These are phyloP conservation scores for Philypnodon macrostomus DNA, from an alignment of 2,797 vertebrate genomes.

Conservation along the genomic window DNA sequence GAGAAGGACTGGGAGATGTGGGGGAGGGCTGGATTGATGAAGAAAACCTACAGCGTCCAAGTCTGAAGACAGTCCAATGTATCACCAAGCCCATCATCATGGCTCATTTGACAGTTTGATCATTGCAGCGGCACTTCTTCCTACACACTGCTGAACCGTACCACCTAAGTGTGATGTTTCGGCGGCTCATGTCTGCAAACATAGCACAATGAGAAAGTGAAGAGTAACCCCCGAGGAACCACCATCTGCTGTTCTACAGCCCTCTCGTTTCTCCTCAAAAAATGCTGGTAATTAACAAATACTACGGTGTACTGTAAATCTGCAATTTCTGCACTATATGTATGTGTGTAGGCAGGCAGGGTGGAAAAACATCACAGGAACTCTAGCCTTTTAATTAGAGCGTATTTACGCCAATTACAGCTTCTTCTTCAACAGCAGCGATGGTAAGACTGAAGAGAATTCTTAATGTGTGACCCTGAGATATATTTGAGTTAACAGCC, in stretches of 20 bases:
- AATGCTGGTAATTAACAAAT: conserved; percentile 59
- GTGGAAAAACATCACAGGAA: conserved; percentile 57
- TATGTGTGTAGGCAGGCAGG: conserved; percentile 50
- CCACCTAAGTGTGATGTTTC: conserved; percentile 54
- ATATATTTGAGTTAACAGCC: conserved; percentile 49
- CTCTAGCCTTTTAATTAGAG: conserved; percentile 65
- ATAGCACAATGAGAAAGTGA: conserved; percentile 39
- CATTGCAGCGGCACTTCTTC: conserved; percentile 44
- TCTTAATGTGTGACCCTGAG: conserved; percentile 64
- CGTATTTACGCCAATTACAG: conserved; percentile 70
- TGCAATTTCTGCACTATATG: conserved; percentile 54
- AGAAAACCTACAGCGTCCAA: conserved; percentile 39
- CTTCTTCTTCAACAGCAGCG: conserved; percentile 37
- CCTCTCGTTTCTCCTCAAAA: conserved; percentile 38
- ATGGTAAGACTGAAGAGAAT: conserved; percentile 61
- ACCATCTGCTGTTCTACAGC: conserved; percentile 51
- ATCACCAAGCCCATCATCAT: conserved; percentile 55
- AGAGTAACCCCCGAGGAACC: conserved; percentile 49
- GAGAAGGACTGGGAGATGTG: conserved; percentile 24
- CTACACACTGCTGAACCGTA: conserved; percentile 42
- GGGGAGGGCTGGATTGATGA: conserved; percentile 20
- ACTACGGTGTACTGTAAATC: conserved; percentile 58
- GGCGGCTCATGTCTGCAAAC: conserved; percentile 51
- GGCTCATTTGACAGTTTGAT: conserved; percentile 67
- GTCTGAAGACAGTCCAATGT: conserved; percentile 47